A percentile compares a stretch with the other conserved stretches of the same genome.
These are phyloP conservation scores for Pangasius larnaudii DNA, from an alignment of 2,797 vertebrate species.

Conservation along the genomic window DNA sequence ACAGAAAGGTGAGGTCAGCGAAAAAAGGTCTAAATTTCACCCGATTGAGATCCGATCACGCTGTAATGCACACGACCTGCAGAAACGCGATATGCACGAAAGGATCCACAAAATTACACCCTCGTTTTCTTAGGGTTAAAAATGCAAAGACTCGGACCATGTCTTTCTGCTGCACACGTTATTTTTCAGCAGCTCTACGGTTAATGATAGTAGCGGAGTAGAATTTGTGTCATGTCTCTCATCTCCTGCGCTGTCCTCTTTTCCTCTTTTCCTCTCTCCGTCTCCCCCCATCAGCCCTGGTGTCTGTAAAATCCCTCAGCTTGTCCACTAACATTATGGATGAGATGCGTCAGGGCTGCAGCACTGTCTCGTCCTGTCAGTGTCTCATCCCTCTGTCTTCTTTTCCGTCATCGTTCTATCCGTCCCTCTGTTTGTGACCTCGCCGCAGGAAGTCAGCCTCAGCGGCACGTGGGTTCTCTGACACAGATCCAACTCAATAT, in stretches of 20 bases:
- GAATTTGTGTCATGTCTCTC: not conserved
- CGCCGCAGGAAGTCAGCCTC: not conserved
- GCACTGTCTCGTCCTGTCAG: slow-evolving; percentile 37
- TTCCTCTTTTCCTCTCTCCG: not conserved
- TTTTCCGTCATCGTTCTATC: not conserved
- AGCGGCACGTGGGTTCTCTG: not conserved
- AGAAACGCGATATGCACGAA: not conserved
- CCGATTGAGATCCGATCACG: not conserved
- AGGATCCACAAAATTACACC: not conserved
- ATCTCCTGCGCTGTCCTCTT: slow-evolving; percentile 2
- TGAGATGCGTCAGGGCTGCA: slow-evolving; percentile 15
- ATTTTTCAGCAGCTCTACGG: not conserved
- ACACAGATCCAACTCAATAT: not conserved
- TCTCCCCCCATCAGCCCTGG: not conserved
- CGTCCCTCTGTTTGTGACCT: not conserved
- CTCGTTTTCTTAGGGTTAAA: not conserved
- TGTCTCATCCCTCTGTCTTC: slow-evolving; percentile 14
- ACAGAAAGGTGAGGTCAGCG: slow-evolving; percentile 76
- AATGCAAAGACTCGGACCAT: not conserved
- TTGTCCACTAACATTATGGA: slow-evolving; percentile 25
- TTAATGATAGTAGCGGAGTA: not conserved
- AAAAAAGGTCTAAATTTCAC: not conserved
- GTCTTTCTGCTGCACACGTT: not conserved
- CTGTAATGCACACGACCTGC: not conserved
- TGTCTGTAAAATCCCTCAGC: not conserved